These are phyloP conservation scores for Sialia sialis DNA, from an alignment of 2,113 vertebrate species.

Conservation along the genomic window DNA sequence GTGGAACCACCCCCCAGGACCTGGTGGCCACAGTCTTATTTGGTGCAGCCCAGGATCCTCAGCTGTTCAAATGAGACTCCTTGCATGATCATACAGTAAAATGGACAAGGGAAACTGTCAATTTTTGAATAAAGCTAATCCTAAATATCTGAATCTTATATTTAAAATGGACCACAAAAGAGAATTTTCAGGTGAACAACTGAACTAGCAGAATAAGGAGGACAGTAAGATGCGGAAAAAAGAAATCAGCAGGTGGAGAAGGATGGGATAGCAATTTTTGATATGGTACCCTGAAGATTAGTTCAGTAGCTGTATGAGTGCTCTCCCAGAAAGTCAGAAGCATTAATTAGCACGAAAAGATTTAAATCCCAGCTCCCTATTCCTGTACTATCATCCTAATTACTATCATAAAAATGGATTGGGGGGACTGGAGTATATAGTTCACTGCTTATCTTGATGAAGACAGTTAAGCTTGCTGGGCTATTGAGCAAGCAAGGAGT, in stretches of 20 bases:
- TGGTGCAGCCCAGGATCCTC: not conserved
- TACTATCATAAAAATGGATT: not conserved
- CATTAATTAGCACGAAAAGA: not conserved
- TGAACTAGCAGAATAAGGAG: not conserved
- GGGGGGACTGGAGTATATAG: not conserved
- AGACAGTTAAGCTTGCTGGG: not conserved
- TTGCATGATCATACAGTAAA: not conserved
- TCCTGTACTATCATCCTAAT: not conserved
- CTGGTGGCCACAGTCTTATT: rapidly evolving
- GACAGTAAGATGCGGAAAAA: not conserved
- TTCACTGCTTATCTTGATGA: not conserved
- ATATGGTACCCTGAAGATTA: not conserved
- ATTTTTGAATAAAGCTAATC: not conserved
- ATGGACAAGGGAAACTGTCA: not conserved
- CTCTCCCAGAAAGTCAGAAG: not conserved
- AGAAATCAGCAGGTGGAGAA: not conserved
- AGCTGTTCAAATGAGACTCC: not conserved
- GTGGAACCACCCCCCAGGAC: rapidly evolving
- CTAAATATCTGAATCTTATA: not conserved
- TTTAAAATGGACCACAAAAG: not conserved
- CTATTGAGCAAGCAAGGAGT: not conserved
- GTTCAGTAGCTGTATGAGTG: not conserved
- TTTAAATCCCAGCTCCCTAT: not conserved
- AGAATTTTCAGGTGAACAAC: not conserved
- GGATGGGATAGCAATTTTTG: not conserved